Percentiles rank a stretch among this genome's conserved stretches.
These are phyloP conservation scores for Sialis fuliginosa DNA, from an alignment of 2,888 invertebrate species.

Conservation along the genomic window DNA sequence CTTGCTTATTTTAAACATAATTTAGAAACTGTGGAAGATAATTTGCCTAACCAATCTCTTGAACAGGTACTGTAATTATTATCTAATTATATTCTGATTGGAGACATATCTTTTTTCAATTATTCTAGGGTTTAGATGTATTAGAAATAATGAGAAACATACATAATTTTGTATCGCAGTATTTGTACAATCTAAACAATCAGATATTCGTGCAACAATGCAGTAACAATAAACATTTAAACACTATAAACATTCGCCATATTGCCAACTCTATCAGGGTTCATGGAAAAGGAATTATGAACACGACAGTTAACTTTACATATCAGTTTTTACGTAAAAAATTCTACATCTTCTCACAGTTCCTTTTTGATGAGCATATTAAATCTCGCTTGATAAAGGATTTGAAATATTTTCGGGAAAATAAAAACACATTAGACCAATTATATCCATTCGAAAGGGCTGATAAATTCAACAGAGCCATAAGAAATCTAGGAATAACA, in stretches of 20 bases:
- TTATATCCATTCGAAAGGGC: slow-evolving; percentile 79
- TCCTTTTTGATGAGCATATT: slow-evolving; percentile 94
- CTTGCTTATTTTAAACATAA: slow-evolving; percentile 73
- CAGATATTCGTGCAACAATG: slow-evolving; percentile 89
- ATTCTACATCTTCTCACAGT: slow-evolving; percentile 88
- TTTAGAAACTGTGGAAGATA: slow-evolving; percentile 71
- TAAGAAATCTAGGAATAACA: slow-evolving; percentile 69
- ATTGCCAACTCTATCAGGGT: slow-evolving; percentile 94
- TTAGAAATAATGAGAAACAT: slow-evolving; percentile 95
- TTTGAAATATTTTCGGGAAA: slow-evolving; percentile 64
- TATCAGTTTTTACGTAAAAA: slow-evolving; percentile 89
- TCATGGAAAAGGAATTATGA: slow-evolving; percentile 92
- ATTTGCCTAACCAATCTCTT: slow-evolving; percentile 87
- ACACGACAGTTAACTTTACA: slow-evolving; percentile 81
- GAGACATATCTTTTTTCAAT: background rate
- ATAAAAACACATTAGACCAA: slow-evolving; percentile 40
- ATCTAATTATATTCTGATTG: background rate
- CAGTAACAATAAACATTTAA: slow-evolving; percentile 83
- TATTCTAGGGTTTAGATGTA: slow-evolving; percentile 67
- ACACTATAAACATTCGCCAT: slow-evolving; percentile 87
- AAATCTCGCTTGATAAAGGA: slow-evolving; percentile 87
- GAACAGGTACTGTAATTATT: slow-evolving; percentile 46
- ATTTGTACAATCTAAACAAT: slow-evolving; percentile 88
- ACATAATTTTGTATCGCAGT: slow-evolving; percentile 82
- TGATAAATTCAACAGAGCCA: slow-evolving; percentile 83